A percentile compares a stretch with the other conserved stretches of the same genome.
Conservation (phyloP, 1,140 invertebrate species). For the Philopotamus ludificatus region DNA sequence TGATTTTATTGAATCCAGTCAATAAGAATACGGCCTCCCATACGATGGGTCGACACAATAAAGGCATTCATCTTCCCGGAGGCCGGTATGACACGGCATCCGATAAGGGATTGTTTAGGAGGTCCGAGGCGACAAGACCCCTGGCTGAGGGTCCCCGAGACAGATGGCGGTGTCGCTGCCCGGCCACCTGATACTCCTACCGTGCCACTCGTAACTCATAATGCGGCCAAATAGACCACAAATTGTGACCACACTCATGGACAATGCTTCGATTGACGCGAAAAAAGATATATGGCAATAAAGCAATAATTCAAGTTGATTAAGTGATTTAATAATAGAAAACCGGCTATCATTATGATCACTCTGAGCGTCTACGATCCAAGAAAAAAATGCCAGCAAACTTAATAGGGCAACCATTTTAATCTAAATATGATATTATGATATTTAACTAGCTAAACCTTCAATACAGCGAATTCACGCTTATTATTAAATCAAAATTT, state of each 20-base stretch:
- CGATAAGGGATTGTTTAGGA: slow-evolving; percentile 34
- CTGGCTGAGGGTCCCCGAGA: slow-evolving; percentile 16
- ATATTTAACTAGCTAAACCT: too few species aligned
- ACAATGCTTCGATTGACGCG: background rate
- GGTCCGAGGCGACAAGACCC: slow-evolving; percentile 24
- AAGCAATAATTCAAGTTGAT: too few species aligned
- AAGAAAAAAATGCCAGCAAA: too few species aligned
- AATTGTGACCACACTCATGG: background rate
- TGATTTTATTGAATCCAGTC: too few species aligned
- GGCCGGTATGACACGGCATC: slow-evolving; percentile 18
- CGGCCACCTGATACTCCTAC: slow-evolving; percentile 27
- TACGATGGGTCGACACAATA: slow-evolving; percentile 5
- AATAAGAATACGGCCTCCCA: background rate
- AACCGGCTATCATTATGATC: too few species aligned
- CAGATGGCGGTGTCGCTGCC: slow-evolving; percentile 15
- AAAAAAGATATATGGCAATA: too few species aligned
- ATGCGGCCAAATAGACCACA: slow-evolving; percentile 10
- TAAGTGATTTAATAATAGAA: too few species aligned
- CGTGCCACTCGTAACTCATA: slow-evolving; percentile 7
- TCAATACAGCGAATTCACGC: too few species aligned
- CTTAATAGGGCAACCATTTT: too few species aligned
- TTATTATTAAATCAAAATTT: too few species aligned
- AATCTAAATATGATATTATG: too few species aligned
- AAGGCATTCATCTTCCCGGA: slow-evolving; percentile 20
- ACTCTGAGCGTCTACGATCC: too few species aligned